Conservation (phyloP, 2,888 invertebrate genomes). For the Leistus spinibarbis region DNA sequence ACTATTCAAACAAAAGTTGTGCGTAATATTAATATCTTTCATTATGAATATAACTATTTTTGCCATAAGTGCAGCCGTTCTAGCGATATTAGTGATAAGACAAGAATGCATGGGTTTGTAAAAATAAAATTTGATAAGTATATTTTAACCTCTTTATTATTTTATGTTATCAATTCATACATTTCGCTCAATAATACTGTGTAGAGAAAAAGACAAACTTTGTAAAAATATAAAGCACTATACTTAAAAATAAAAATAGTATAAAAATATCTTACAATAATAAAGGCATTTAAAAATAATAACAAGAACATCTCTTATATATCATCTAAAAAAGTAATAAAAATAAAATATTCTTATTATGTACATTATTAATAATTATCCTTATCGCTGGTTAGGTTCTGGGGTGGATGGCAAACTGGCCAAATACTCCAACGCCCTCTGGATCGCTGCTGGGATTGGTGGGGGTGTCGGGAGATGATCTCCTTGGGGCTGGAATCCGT, state of each 20-base stretch:
- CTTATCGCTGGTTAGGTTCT: slow-evolving; percentile 25
- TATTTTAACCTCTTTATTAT: too few relatives aligned
- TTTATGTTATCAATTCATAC: too few relatives aligned
- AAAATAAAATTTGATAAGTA: too few relatives aligned
- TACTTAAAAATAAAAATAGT: slow-evolving; percentile 26
- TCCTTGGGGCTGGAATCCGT: slow-evolving; percentile 71
- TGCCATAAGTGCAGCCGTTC: too few relatives aligned
- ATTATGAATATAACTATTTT: too few relatives aligned
- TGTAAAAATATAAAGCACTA: slow-evolving; percentile 3
- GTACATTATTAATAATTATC: slow-evolving; percentile 9
- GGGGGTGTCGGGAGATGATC: slow-evolving; percentile 68
- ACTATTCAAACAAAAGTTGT: too few relatives aligned
- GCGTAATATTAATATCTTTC: too few relatives aligned
- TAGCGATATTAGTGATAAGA: too few relatives aligned
- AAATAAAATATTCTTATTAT: slow-evolving; percentile 17
- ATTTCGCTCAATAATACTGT: neutral
- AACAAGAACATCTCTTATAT: neutral
- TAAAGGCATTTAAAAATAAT: slow-evolving; percentile 1
- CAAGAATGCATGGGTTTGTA: too few relatives aligned
- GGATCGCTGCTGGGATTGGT: slow-evolving; percentile 72
- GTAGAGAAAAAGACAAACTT: neutral
- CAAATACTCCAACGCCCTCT: slow-evolving; percentile 68
- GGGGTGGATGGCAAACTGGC: slow-evolving; percentile 62
- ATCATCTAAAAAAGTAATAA: slow-evolving; percentile 12
- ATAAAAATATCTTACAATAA: slow-evolving; percentile 10